Base-by-base conservation (phyloP, 1,140 invertebrate species). In the Spodoptera litura region DNA sequence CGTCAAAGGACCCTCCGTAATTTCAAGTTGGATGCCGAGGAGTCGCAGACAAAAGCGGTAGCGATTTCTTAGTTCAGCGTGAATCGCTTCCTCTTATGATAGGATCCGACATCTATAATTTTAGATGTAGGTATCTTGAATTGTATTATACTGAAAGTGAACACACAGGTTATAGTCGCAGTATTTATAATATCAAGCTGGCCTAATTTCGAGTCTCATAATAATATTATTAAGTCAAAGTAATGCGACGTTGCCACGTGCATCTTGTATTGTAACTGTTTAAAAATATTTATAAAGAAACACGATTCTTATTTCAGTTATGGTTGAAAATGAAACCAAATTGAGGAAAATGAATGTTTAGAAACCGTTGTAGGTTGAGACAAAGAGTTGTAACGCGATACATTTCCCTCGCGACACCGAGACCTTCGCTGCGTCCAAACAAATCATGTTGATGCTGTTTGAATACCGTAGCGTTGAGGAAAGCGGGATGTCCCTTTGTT, bases 1-100 rank as follows among this genome's bases (percentile, higher is more conserved):
- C 52, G 59, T 84, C 83, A 84, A 84, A 84, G 85, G 80, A 73
- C 64, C 61, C 56, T 49, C 64, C 31, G 71, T 59, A 80, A 66
- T 70, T 79, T 78, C 52, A 27, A 52, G 52, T 77, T 38, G 66
- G 56, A 53, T 68, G 72, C 13, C 52, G 44, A 53, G 70, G 20
- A 59, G 78, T 74, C 51, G 2, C 20, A 68, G 10, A 55, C 56
- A 71, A 53, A 13, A 64, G 71, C 52, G 78, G 8, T 6, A 79
- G 59, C 71, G 78, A 66, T 62, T 68, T 74, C 38, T 44, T 10
- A 8, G 38, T 44, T 44, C 9, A 44, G 1, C 9, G n/a, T n/a
- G 35, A 59, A 20, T 49, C 62, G 20, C 35, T 55, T 31, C 11
- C 3, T 15, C n/a, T 53, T 38, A 38, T 66, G 53, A 25, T 12